Base-by-base conservation (phyloP, 1,140 invertebrate genomes). In the Ridgeia piscesae region DNA sequence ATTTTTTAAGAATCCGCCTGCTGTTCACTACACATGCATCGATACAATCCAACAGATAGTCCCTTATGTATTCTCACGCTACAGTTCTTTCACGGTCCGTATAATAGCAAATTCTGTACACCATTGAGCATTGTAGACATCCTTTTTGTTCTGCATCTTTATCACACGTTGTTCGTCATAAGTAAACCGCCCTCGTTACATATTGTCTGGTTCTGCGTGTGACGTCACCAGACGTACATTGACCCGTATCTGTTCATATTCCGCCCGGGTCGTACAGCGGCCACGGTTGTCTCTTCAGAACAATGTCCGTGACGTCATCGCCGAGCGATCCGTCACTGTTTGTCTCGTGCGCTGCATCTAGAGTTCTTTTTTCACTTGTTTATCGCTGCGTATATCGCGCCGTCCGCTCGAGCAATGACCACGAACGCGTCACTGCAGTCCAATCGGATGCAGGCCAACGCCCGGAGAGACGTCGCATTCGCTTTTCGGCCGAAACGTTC, bases 91-190 rank as follows among this genome's bases (percentile, higher is more conserved):
- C n/a, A 77, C 58, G 8, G 58, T 77, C 58, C 58, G 27, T 77
- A 27, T 77, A 77, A 17, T 27, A 27, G 58, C 58, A 77, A 77
- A 21, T 77, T 21, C 58, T 77, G 58, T 77, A 77, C 58, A 77
- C 0, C 58, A 77, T 77, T 77, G 58, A 77, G 58, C 58, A 77
- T 77, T 77, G 58, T 77, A 77, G 58, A 77, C 58, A 77, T 77
- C 58, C 58, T 77, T 77, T 50, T 77, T 77, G 58, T 77, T 77
- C 58, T 77, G 58, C 58, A 77, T 77, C 58, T 77, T 77, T 77
- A 77, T 77, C 58, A 77, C 58, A 77, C 58, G 58, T 21, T 77
- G 58, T 77, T 77, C 58, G 58, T 6, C 17, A 17, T 77, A 42
- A 42, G 4, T 42, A 42, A 4, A 31, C 58, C 58, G 11, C 42